Base-by-base conservation (phyloP, 1,140 invertebrate species). In the Trichonephila clavata region DNA sequence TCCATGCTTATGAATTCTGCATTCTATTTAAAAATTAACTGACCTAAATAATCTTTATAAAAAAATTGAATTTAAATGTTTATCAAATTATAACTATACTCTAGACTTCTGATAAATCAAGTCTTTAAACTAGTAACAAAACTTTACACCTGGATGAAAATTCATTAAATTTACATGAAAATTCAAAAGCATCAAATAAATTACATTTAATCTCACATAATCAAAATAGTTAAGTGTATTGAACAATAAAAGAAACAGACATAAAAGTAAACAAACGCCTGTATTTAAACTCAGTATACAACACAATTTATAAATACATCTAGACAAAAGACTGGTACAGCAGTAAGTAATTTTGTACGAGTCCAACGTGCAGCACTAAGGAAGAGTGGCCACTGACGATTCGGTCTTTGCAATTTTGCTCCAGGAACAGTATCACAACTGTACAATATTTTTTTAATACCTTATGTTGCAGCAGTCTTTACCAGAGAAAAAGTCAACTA, bases 281-380 rank as follows among this genome's bases (percentile, higher is more conserved):
- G 92, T 93, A 93, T 93, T 93, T 88, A 86, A 84, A 88, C 92
- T 93, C 60, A 93, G 92, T 93, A 93, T 93, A 93, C 92, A 93
- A 93, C 92, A 93, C 92, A 93, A 93, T 93, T 93, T 93, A 93
- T 93, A 93, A 93, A 93, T 93, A 93, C 92, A 93, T 93, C 92
- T 93, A 93, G 92, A 93, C 92, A 93, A 93, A 93, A 93, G 92
- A 93, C 84, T 93, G 84, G 71, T 93, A 93, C 92, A 93, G 92
- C 92, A 88, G 92, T 77, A 92, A 93, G 92, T 88, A 93, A 93
- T 61, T 93, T 88, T 71, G 59, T 92, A 88, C 61, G 43, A 80
- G 86, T 87, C 84, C 68, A 65, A 60, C 89, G 24, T 43, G 86
- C 65, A 93, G 68, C 92, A 88, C 71, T 59, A 86, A 80, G 63